Base-by-base conservation (phyloP, 2,888 invertebrate genomes). In the Melanotus villosus region DNA sequence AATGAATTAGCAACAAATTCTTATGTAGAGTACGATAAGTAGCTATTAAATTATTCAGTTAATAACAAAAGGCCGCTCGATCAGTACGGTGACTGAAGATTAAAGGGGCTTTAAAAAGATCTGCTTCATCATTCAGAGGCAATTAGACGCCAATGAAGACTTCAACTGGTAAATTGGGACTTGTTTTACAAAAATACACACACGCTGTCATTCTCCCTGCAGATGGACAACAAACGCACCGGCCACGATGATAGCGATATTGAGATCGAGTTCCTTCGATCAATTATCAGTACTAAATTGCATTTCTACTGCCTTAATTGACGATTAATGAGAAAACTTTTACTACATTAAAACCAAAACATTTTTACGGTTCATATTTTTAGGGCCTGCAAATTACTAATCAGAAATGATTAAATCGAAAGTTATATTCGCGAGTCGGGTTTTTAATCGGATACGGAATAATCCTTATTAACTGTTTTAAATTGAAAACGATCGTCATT, bases 141-240 rank as follows among this genome's bases (percentile, higher is more conserved):
- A 75, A 75, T 75, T 72, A 73, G 68, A 58, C 32, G 64, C 60
- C 65, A 72, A 75, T 75, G 73, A 75, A 75, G 75, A 71, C 75
- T 73, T 75, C 73, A 75, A 70, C 69, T 60, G 67, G 69, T 74
- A 72, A 74, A 74, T 41, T 41, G 41, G 41, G 41, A 41, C 41
- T 41, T 41, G 41, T 41, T 41, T 41, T 41, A 16, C 41, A 41
- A 41, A 41, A 41, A 41, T 41, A 41, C 16, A 41, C 41, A 41
- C 41, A 41, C 41, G 41, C 41, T 41, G 41, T 41, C 41, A 41
- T 41, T 41, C 41, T 41, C 16, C 9, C 9, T 9, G 16, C 7
- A 16, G 12, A 14, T 7, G 16, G 1, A 14, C 14, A 41, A 41
- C 41, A 16, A 14, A 41, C 41, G 16, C 7, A 16, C 41, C 41